Percentiles rank a stretch among this genome's conserved stretches.
phyloP scores from a whole-genome alignment of 2,888 invertebrate genomes.

The Xestia rhomboidea region DNA sequence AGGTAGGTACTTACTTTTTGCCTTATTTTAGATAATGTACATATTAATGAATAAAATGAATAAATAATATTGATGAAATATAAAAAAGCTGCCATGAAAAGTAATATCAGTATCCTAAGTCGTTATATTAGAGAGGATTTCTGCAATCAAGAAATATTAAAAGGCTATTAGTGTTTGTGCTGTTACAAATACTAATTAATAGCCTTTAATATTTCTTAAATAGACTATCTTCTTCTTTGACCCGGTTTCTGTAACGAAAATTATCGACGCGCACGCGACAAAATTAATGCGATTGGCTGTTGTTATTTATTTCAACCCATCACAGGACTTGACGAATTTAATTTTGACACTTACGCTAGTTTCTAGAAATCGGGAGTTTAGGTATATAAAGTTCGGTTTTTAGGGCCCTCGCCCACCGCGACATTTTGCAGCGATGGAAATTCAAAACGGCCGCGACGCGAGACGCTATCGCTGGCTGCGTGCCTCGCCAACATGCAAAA shows the following conservation, averaged over 20 bases:
- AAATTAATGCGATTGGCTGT: neutral
- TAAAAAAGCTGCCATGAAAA: neutral
- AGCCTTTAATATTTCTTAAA: constrained; percentile 7
- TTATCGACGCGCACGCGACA: neutral
- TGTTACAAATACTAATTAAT: neutral
- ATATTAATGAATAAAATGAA: neutral
- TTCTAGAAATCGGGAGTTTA: neutral
- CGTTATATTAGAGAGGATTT: neutral
- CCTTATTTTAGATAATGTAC: neutral
- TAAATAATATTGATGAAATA: neutral
- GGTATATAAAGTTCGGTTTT: neutral
- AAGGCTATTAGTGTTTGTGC: too few species aligned
- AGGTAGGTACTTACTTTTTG: too few species aligned
- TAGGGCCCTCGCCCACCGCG: neutral
- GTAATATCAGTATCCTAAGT: neutral
- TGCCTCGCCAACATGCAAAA: neutral
- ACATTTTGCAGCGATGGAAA: neutral
- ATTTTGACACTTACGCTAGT: neutral
- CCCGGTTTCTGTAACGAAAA: neutral
- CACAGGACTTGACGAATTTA: neutral
- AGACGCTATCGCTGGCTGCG: neutral
- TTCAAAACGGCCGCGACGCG: neutral
- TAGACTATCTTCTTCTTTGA: neutral
- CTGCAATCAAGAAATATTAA: neutral
- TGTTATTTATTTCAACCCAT: neutral